phyloP scores from a whole-genome alignment of 2,113 vertebrate genomes.

The Gorsachius goisagi region DNA sequence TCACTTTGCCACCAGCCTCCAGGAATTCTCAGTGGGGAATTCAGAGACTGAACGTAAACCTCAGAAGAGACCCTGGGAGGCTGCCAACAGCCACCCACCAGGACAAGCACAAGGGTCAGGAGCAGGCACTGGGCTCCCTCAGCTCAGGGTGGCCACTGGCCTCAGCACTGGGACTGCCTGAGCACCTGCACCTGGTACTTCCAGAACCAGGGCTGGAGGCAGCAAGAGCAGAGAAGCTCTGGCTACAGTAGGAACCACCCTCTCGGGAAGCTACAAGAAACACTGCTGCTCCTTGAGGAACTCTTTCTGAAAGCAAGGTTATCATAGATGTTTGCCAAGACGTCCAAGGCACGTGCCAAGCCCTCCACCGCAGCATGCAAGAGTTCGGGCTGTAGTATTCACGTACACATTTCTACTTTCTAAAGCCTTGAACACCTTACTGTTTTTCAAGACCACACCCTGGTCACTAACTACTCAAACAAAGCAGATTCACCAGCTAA shows the following conservation, averaged over 20 bases:
- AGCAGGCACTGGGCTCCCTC: background rate
- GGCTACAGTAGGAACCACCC: background rate
- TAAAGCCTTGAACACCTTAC: background rate
- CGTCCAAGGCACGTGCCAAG: background rate
- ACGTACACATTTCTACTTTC: background rate
- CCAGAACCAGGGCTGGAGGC: background rate
- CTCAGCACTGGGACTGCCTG: background rate
- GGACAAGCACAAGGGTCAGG: background rate
- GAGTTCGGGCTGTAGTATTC: background rate
- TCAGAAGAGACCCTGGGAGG: background rate
- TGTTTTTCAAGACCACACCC: background rate
- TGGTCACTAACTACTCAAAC: background rate
- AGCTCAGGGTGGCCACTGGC: background rate
- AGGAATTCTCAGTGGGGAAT: background rate
- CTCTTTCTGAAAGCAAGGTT: background rate
- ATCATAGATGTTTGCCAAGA: background rate
- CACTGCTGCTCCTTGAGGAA: background rate
- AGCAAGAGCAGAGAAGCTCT: background rate
- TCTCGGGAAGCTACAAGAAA: background rate
- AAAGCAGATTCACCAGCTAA: background rate
- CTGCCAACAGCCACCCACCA: background rate
- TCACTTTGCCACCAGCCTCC: background rate
- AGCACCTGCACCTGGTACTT: background rate
- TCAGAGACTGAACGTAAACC: background rate
- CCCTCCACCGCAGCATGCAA: fast-evolving